Evolutionary conservation across 35 echinoderm and acorn worm genomes (phyloP), one percentile per base, ranked within the genome.

Genomic region (Apostichopus japonicus): DNA sequence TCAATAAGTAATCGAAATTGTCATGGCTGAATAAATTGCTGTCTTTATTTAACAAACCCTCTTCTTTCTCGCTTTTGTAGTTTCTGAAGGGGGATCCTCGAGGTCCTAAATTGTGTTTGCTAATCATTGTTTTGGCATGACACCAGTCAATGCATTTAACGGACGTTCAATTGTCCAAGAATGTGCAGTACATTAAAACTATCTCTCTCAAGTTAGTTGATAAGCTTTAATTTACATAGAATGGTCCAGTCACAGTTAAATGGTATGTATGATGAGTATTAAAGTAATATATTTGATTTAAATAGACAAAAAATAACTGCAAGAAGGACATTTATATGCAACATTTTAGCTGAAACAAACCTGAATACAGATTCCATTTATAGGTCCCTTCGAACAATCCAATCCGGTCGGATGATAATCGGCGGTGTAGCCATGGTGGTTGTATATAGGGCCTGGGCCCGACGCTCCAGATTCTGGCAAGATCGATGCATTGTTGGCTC

Each of bases 191-290:
- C 63, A 67, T 67, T 67, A 67, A 67, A 67, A 67, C 63, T 67
- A 67, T 67, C 63, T 67, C 19, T 67, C 63, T 8, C 9, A 67
- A 67, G 63, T 67, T 67, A 67, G 63, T 67, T 19, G 63, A 67
- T 67, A 67, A 67, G 63, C 63, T 67, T 19, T 67, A 67, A 67
- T 67, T 67, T 67, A 67, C 63, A 67, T 67, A 67, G 63, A 67
- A 67, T 19, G 63, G 63, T 67, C 63, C 63, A 19, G 63, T 67
- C 63, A 67, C 63, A 19, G 19, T 11, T 67, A 11, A 11, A 67
- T 67, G 63, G 63, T 67, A 67, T n/a, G 63, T 67, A 67, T 15
- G 11, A 19, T 67, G 11, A 15, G 3, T 10, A 19, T 67, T 67
- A 67, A 67, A 67, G 63, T 67, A 10, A 67, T 19, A 67, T 44